Evolutionary conservation across 2,888 invertebrate genomes (phyloP).

Genomic region (Temnothorax rugatulus): DNA sequence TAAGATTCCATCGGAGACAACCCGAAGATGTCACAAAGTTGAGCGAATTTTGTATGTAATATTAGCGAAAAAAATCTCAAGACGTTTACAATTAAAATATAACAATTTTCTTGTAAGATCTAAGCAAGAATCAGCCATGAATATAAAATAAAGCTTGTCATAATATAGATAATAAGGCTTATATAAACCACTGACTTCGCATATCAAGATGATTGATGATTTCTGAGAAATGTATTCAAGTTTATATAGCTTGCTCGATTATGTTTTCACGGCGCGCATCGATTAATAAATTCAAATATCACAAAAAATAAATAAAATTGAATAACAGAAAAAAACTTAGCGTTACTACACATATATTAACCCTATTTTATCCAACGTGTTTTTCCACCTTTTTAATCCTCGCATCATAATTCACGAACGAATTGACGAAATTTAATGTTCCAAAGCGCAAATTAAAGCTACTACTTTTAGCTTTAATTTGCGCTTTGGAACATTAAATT

Average conservation of each 20-base stretch:
- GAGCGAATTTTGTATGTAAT: background rate
- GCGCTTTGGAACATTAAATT: too few species aligned
- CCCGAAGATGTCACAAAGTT: background rate
- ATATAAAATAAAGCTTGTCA: background rate
- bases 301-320: background rate
- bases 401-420: too few species aligned
- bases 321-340: background rate
- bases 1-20: background rate
- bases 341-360: background rate
- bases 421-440: too few species aligned
- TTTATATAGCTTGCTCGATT: slow-evolving; percentile 1
- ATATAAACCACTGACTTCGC: background rate
- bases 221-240: slow-evolving; percentile 12
- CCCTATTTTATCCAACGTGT: too few species aligned
- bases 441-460: too few species aligned
- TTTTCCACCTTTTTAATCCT: too few species aligned
- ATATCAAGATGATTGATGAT: background rate
- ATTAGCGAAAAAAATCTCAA: background rate
- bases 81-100: background rate
- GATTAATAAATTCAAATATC: background rate
- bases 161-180: slow-evolving; percentile 25
- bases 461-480: too few species aligned
- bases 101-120: slow-evolving; percentile 5
- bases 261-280: background rate
- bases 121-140: background rate